Base-by-base conservation (phyloP, 2,888 invertebrate genomes). In the Adelognathus sp. region DNA sequence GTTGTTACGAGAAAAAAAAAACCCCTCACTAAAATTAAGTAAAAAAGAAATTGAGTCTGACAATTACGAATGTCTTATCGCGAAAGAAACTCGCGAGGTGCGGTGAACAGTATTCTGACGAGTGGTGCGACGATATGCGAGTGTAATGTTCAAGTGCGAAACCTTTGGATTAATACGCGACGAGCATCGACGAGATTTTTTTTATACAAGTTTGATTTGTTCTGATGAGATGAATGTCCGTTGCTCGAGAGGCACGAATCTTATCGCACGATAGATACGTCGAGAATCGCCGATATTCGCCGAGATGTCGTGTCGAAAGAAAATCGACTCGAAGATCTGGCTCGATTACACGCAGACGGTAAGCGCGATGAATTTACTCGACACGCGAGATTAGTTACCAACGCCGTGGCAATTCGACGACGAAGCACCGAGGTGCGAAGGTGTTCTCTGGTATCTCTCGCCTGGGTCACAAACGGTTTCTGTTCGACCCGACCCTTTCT, bases 311-410 rank as follows among this genome's bases (percentile, higher is more conserved):
- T 89, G 89, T 80, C 85, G 87, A 60, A 88, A 84, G 79, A 90
- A 88, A 84, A 90, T 89, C 76, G 87, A 89, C 81, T 85, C 86
- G 50, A 90, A 89, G 82, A 84, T 87, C 50, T 88, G 86, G 87
- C 67, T 86, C 81, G 87, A 86, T 76, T 88, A 88, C 67, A 80
- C 84, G 66, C 87, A 85, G 44, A 75, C 82, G 88, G 88, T 88
- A 85, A 89, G 88, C 80, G 44, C 24, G 31, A 21, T 11, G 18
- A 64, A 36, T 44, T 69, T 41, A 36, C 31, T 60, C 31, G 60
- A 71, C 41, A 41, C 36, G 46, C 24, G 18, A 31, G 6, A 1
- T 31, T n/a, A n/a, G n/a, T n/a, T n/a, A n/a, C n/a, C n/a, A 41
- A 14, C 24, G 5, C 4, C 9, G 14, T 7, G 39, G 6, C 44